Evolutionary conservation across 1,140 invertebrate species (phyloP).

Genomic region (Idris sp.): DNA sequence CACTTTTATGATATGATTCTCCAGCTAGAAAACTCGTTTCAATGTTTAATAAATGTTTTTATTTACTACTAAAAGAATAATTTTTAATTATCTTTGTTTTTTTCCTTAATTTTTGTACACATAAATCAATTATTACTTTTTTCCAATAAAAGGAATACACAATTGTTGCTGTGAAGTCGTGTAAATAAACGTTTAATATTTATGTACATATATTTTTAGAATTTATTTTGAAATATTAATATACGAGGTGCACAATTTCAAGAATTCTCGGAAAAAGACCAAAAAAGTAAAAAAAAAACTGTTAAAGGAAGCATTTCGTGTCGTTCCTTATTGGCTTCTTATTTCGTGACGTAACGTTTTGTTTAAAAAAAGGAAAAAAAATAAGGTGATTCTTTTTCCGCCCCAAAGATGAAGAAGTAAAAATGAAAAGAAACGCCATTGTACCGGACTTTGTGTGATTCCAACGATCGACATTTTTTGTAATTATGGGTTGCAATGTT

Average conservation of each 20-base stretch:
- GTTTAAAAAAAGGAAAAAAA: constrained; percentile 18
- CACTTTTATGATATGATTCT: constrained; percentile 9
- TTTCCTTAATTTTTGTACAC: too few species aligned
- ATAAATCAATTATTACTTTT: too few species aligned
- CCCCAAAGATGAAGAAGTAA: constrained; percentile 40
- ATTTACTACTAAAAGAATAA: too few species aligned
- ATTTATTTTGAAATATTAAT: too few species aligned
- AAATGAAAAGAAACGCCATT: constrained; percentile 40
- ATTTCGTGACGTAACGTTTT: constrained; percentile 35
- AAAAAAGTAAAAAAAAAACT: neutral
- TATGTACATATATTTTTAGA: too few species aligned
- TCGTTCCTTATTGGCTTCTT: constrained; percentile 43
- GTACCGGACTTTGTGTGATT: constrained; percentile 47
- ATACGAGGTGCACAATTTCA: constrained; percentile 9
- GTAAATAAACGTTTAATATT: too few species aligned
- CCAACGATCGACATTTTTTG: constrained; percentile 46
- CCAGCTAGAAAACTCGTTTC: constrained; percentile 12
- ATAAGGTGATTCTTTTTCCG: constrained; percentile 11
- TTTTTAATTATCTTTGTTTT: too few species aligned
- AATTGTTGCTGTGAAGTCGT: too few species aligned
- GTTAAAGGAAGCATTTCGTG: constrained; percentile 14
- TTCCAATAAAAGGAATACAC: too few species aligned
- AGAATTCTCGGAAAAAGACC: constrained; percentile 5
- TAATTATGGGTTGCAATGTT: constrained; percentile 35
- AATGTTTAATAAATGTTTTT: too few species aligned